phyloP scores from a whole-genome alignment of 2,113 vertebrate species.

The Lutjanus erythropterus region DNA sequence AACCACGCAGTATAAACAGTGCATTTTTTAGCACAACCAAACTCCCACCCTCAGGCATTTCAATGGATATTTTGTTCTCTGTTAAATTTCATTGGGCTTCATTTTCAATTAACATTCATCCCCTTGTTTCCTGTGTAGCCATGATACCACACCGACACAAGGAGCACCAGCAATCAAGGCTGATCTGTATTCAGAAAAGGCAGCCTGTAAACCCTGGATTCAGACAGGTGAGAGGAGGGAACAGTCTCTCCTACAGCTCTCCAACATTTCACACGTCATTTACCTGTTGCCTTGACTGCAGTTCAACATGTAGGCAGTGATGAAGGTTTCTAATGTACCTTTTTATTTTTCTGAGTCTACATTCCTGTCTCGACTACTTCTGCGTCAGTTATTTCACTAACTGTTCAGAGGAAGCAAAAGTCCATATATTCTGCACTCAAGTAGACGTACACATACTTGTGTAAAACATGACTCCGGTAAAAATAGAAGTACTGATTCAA shows the following conservation, averaged over 20 bases:
- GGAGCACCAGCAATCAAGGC: constrained; percentile 26
- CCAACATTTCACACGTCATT: constrained; percentile 1
- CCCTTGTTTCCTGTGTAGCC: constrained; percentile 18
- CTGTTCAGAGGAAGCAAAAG: no score
- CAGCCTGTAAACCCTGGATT: neutral
- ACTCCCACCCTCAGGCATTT: constrained; percentile 32
- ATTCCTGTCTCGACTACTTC: neutral
- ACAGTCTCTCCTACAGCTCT: neutral
- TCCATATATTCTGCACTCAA: no score
- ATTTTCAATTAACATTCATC: constrained; percentile 39
- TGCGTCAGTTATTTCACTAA: neutral
- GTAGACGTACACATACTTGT: no score
- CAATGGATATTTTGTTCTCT: constrained; percentile 9
- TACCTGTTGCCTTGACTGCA: constrained; percentile 22
- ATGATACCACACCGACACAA: constrained; percentile 18
- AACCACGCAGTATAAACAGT: neutral
- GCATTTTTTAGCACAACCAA: neutral
- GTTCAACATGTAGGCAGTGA: neutral
- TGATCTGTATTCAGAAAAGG: constrained; percentile 19
- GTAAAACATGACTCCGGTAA: no score
- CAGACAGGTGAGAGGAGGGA: constrained; percentile 1
- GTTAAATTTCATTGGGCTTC: constrained; percentile 17
- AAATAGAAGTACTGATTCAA: no score
- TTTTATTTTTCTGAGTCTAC: neutral
- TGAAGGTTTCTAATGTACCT: neutral